Base-by-base conservation (phyloP, 2,888 invertebrate species). In the Tricholauxania praeusta region DNA sequence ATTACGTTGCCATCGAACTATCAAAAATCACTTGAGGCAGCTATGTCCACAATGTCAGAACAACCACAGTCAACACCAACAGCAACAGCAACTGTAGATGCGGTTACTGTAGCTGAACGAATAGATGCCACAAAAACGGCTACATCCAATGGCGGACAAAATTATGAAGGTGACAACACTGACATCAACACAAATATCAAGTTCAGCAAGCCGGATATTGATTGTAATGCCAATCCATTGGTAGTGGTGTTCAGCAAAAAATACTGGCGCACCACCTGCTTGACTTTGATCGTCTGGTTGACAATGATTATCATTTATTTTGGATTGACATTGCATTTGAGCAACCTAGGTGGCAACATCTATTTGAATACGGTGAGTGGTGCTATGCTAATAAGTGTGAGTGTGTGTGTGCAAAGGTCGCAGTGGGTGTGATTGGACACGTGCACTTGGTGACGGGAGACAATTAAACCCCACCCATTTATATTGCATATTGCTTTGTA, bases 241-340 rank as follows among this genome's bases (percentile, higher is more conserved):
- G 78, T 89, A 49, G 91, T 93, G 82, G 89, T 94, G 1, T 93
- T 93, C 82, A 90, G 89, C 81, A 91, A 91, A 51, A 85, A 87
- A 75, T 90, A 93, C 80, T 87, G 91, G 77, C 92, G 90, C 81
- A 91, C 91, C 75, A 93, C 94, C 0, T 87, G 92, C 28, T 90
- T 93, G 72, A 88, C 93, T 28, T 91, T 93, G 79, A 82, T 93
- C 48, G 90, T 92, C 66, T 94, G 94, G 94, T 92, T 93, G 83
- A 89, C 91, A 47, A 91, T 93, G 83, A 93, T 94, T 74, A 90
- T 94, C 64, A 91, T 93, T 1, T 94, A 94, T 84, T 94, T 94
- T 78, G 94, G 94, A 3, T 87, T 94, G n/a, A 90, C 93, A 65
- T 87, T 94, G 66, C 94, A 94, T 83, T 88, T 94, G 52, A 92